These are phyloP conservation scores for Protodeltote pygarga DNA, from an alignment of 2,888 invertebrate genomes.

Conservation along the genomic window DNA sequence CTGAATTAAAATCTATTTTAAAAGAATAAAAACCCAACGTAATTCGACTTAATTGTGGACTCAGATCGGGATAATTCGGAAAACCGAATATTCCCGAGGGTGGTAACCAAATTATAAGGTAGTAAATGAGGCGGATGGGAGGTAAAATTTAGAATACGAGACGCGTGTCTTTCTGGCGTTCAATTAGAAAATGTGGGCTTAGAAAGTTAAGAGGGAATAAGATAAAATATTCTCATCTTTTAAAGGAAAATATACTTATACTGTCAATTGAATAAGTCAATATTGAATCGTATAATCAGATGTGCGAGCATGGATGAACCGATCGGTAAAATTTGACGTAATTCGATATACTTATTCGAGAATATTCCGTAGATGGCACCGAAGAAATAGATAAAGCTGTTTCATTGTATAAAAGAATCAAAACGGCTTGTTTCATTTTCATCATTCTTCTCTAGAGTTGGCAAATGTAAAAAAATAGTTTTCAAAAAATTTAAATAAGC, in stretches of 20 bases:
- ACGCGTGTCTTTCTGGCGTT: not conserved
- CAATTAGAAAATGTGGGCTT: not conserved
- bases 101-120: slow-evolving; percentile 5
- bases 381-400: no score
- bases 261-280: not conserved
- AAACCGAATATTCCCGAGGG: slow-evolving; percentile 20
- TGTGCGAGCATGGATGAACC: no score
- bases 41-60: slow-evolving; percentile 12
- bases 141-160: not conserved
- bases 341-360: no score
- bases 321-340: no score
- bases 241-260: not conserved
- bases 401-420: no score
- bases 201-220: not conserved
- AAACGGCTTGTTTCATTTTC: no score
- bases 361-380: no score
- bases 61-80: slow-evolving; percentile 19
- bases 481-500: no score
- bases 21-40: slow-evolving; percentile 21
- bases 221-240: not conserved
- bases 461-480: no score
- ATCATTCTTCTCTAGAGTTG: no score
- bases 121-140: not conserved
- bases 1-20: slow-evolving; percentile 42
- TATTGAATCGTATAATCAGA: no score